Conservation (phyloP, 1,140 invertebrate genomes). For the Drosophila sucinea region DNA sequence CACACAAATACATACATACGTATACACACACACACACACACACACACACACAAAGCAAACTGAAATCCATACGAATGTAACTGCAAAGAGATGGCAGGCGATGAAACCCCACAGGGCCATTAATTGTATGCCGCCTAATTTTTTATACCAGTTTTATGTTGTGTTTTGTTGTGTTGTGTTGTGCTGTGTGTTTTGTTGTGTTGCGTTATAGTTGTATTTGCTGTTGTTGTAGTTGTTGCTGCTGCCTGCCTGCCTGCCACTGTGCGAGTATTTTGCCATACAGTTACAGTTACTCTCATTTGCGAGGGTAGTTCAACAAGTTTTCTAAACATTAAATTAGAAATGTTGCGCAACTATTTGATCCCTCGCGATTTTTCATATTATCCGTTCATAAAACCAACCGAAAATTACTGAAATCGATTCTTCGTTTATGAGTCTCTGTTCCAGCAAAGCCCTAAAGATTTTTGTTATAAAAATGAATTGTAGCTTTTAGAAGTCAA, state of each 20-base stretch:
- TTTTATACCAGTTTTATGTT: constrained; percentile 42
- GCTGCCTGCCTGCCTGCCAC: constrained; percentile 29
- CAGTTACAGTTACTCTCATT: constrained; percentile 36
- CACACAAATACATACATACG: neutral
- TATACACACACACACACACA: constrained; percentile 10
- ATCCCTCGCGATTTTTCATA: too few species aligned
- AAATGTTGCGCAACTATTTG: too few species aligned
- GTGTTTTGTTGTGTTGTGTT: constrained; percentile 12
- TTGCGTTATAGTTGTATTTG: too few species aligned
- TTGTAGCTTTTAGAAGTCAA: too few species aligned
- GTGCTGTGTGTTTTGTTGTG: neutral
- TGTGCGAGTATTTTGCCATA: constrained; percentile 21
- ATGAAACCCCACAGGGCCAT: constrained; percentile 77
- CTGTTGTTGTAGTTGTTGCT: too few species aligned
- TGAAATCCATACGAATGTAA: constrained; percentile 40
- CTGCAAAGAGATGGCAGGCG: constrained; percentile 50
- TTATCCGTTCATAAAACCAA: too few species aligned
- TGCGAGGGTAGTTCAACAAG: neutral
- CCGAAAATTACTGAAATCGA: too few species aligned
- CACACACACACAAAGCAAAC: constrained; percentile 19
- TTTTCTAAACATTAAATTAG: neutral
- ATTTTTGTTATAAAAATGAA: too few species aligned
- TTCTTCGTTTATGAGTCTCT: too few species aligned
- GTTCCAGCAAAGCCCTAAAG: too few species aligned
- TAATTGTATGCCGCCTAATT: constrained; percentile 73